A percentile compares a stretch with the other conserved stretches of the same genome.
Evolutionary conservation across 2,113 vertebrate genomes (phyloP).

Genomic region (Polypterus senegalus): DNA sequence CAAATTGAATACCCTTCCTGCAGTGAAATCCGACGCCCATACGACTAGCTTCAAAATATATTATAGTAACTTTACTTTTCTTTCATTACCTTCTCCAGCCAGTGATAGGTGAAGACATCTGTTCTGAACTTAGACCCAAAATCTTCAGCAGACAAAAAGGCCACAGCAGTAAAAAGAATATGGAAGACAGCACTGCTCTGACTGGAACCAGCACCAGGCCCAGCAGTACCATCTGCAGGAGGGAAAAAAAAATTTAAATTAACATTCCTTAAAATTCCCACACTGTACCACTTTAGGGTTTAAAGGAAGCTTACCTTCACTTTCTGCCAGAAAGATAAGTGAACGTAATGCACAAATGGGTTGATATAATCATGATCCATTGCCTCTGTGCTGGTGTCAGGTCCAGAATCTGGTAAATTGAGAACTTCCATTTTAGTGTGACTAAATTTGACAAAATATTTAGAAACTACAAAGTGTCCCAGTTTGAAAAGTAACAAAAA

Average conservation of each 20-base stretch:
- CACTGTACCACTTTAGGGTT: no score
- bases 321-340: no score
- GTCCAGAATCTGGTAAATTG: no score
- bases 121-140: conserved; percentile 51
- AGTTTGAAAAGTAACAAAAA: no score
- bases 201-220: conserved; percentile 60
- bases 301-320: no score
- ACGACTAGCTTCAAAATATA: background rate
- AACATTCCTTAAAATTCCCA: no score
- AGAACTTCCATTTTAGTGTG: no score
- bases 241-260: background rate
- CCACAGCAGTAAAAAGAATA: conserved; percentile 68
- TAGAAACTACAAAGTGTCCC: no score
- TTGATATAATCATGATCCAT: no score
- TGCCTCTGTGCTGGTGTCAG: no score
- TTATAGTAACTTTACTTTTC: background rate
- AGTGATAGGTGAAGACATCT: conserved; percentile 43
- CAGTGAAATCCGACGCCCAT: background rate
- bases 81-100: conserved; percentile 56
- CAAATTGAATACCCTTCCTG: background rate
- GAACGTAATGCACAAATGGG: no score
- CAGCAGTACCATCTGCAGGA: conserved; percentile 51
- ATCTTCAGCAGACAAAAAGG: conserved; percentile 58
- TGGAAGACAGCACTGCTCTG: conserved; percentile 37
- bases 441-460: no score